Evolutionary conservation across 2,797 vertebrate species (phyloP).

Genomic region (Florisuga fusca): DNA sequence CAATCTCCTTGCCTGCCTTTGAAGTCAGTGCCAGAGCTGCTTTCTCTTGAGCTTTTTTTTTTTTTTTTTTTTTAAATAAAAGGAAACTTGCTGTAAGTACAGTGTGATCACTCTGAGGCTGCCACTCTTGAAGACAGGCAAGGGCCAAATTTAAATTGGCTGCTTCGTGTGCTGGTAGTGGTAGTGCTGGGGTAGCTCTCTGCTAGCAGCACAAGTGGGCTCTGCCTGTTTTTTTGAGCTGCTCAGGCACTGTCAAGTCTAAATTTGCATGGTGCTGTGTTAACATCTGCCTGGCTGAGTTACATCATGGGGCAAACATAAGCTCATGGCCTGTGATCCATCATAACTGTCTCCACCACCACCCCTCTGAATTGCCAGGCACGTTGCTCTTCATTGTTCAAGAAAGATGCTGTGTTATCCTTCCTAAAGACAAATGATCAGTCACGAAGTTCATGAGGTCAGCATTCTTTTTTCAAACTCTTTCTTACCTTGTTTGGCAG

Average conservation of each 20-base stretch:
- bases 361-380: background rate
- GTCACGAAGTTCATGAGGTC: background rate
- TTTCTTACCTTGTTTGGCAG: background rate
- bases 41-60: background rate
- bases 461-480: background rate
- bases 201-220: background rate
- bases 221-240: background rate
- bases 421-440: background rate
- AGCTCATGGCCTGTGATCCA: rapidly evolving
- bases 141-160: background rate
- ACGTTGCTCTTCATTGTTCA: background rate
- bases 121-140: background rate
- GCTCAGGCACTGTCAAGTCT: background rate
- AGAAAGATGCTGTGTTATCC: rapidly evolving
- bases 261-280: background rate
- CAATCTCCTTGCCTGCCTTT: background rate
- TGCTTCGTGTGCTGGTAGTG: background rate
- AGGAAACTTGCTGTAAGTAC: background rate
- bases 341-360: background rate
- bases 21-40: background rate
- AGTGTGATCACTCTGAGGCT: background rate
- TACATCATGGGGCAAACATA: rapidly evolving
- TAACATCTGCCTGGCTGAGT: background rate
- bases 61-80: background rate
- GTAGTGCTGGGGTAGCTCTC: background rate